phyloP scores from a whole-genome alignment of 2,113 vertebrate species.

The Polyodon spathula region DNA sequence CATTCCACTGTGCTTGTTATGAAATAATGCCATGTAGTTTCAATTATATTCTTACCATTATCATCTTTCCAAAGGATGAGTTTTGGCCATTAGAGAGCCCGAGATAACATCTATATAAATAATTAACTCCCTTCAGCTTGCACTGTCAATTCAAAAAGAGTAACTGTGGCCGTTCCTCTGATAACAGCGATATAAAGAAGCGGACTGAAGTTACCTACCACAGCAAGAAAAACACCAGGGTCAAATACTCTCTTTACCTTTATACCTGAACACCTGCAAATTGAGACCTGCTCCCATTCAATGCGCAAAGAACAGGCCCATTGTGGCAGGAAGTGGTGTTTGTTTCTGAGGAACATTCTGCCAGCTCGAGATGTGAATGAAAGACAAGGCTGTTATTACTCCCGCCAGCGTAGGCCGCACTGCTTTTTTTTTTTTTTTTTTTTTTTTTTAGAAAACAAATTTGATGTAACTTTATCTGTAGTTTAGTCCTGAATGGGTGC shows the following conservation, averaged over 20 bases:
- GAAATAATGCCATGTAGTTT: constrained; percentile 1
- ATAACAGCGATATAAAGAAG: constrained; percentile 52
- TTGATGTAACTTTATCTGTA: constrained; percentile 99
- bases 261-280: constrained; percentile 80
- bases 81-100: constrained; percentile 3
- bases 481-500: constrained; percentile 78
- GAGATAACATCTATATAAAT: constrained; percentile 37
- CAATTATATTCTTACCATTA: not conserved
- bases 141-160: constrained; percentile 39
- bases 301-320: constrained; percentile 64
- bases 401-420: constrained; percentile 78
- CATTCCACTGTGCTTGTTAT: not conserved
- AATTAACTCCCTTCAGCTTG: constrained; percentile 37
- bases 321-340: constrained; percentile 69
- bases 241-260: constrained; percentile 64
- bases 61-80: not conserved
- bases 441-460: constrained; percentile 97
- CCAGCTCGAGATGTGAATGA: constrained; percentile 70
- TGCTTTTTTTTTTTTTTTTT: constrained; percentile 87
- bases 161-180: constrained; percentile 48
- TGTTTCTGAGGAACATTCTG: constrained; percentile 71
- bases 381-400: constrained; percentile 85
- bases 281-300: constrained; percentile 58
- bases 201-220: constrained; percentile 67
- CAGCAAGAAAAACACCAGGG: constrained; percentile 46